Conservation (phyloP, 2,113 vertebrate genomes). For the Cisticola juncidis region DNA sequence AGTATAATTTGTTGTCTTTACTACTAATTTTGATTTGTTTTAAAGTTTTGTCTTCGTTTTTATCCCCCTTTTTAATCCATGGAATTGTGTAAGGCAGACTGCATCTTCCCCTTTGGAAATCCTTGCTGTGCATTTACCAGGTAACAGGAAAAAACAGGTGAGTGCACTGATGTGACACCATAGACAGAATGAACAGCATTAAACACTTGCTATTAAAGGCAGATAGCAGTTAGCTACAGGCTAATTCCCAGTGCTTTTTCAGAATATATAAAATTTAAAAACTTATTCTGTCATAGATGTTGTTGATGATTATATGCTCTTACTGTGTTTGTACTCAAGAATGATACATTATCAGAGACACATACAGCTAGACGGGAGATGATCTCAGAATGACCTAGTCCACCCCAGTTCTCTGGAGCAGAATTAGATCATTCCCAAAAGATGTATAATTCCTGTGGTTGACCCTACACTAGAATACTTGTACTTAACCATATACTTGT, state of each 20-base stretch:
- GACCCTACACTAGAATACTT: not conserved
- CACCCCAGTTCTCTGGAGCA: not conserved
- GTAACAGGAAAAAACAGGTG: not conserved
- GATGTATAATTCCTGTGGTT: not conserved
- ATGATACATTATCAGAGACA: not conserved
- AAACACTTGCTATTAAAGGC: not conserved
- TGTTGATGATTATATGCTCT: not conserved
- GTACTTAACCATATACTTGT: not conserved
- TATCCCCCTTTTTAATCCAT: not conserved
- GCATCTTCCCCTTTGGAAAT: not conserved
- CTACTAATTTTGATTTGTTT: not conserved
- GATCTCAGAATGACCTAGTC: not conserved
- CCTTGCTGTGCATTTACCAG: not conserved
- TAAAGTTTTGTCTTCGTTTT: not conserved
- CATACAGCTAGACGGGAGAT: not conserved
- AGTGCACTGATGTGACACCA: not conserved
- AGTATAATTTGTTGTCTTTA: not conserved
- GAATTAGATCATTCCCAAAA: not conserved
- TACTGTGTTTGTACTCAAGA: not conserved
- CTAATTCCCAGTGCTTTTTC: not conserved
- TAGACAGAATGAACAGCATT: not conserved
- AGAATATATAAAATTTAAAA: not conserved
- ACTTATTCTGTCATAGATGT: not conserved
- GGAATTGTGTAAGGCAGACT: not conserved
- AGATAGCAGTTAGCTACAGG: not conserved